phyloP scores from a whole-genome alignment of 2,797 vertebrate species.

The Leptoclinus maculatus region DNA sequence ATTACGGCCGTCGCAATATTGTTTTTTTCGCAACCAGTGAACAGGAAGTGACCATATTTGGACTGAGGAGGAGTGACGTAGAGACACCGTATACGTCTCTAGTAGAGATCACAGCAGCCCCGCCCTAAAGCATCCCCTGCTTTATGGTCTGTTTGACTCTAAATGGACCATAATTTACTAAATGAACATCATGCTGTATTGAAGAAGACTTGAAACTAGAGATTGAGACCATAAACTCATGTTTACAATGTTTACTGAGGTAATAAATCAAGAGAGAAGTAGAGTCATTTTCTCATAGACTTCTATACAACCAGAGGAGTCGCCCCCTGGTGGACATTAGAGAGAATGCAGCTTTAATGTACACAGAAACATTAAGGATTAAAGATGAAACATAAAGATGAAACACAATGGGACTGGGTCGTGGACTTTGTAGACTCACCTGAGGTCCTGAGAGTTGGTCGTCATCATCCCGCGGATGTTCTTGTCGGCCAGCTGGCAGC shows the following conservation, averaged over 20 bases:
- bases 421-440: conserved; percentile 84
- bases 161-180: neutral
- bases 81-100: neutral
- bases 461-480: conserved; percentile 95
- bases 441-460: conserved; percentile 95
- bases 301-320: neutral
- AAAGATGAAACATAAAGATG: neutral
- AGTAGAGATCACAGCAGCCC: neutral
- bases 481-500: conserved; percentile 97
- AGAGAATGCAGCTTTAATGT: neutral
- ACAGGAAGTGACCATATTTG: neutral
- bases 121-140: neutral
- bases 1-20: too few relatives aligned
- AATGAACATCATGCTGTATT: neutral
- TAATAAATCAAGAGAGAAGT: neutral
- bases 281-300: neutral
- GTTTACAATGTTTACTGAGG: conserved; percentile 1
- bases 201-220: neutral
- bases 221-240: neutral
- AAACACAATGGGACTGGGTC: neutral
- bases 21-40: neutral
- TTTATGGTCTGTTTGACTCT: neutral
- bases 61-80: neutral
- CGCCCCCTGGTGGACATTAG: neutral
- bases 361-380: neutral